Conservation (phyloP, 2,113 vertebrate genomes). For the Thryonomys swinderianus region DNA sequence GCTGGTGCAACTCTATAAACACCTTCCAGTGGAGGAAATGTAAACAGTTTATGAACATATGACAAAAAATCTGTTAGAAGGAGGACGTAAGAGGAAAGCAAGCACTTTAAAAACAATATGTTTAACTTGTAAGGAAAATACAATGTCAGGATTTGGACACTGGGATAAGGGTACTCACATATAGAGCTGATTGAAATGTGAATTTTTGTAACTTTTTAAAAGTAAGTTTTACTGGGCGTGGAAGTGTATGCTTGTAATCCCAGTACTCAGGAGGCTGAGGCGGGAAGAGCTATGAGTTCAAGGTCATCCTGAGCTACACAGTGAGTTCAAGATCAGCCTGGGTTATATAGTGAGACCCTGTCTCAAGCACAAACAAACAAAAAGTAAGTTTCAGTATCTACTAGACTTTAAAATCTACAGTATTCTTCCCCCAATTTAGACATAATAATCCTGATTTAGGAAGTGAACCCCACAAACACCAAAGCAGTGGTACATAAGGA, state of each 20-base stretch:
- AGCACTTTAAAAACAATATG: not conserved
- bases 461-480: not conserved
- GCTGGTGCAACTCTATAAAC: not conserved
- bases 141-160: not conserved
- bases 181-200: not conserved
- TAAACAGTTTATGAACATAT: not conserved
- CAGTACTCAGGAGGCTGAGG: too few relatives aligned
- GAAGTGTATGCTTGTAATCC: too few relatives aligned
- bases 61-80: not conserved
- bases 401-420: not conserved
- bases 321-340: too few relatives aligned
- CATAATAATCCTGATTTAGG: not conserved
- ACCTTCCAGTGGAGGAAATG: not conserved
- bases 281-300: too few relatives aligned
- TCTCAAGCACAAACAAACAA: too few relatives aligned
- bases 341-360: too few relatives aligned
- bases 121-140: not conserved
- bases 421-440: constrained; percentile 37
- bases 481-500: not conserved
- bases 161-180: not conserved
- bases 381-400: not conserved
- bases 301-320: too few relatives aligned
- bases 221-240: not conserved
- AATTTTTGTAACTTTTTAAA: not conserved
- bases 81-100: too few relatives aligned